Evolutionary conservation across 2,113 vertebrate species (phyloP), one percentile per base, ranked within the genome.

Genomic region (Himantopus leucocephalus): DNA sequence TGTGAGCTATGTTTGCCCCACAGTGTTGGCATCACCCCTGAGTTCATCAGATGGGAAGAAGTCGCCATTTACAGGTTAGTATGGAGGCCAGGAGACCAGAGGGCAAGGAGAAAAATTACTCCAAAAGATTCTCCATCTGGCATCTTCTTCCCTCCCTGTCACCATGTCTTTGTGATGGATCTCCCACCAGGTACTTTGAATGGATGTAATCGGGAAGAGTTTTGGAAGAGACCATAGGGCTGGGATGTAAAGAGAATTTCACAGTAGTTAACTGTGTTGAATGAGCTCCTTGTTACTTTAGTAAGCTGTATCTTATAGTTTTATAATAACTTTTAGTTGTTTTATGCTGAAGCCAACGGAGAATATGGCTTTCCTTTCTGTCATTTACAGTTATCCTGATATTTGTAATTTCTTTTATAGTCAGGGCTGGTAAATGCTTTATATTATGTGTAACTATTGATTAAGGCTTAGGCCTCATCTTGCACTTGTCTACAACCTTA

Each of bases 1-100:
- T 53, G 39, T 72, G 52, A 85, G 21, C 18, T 75, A 7, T 34
- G 5, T 66, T 84, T 80, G n/a, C 9, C 32, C 6, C 9, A 34
- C 0, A 2, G 39, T 35, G 6, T 14, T 48, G 17, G 5, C 8
- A 24, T 8, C 71, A 17, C 3, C 8, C 10, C 13, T 6, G 15
- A 71, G 15, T 27, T 80, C 32, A 43, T 43, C 9, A 59, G 14
- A 6, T 23, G 13, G 9, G 7, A 80, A 34, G 18, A 71, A 66
- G 27, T 76, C 21, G 47, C 14, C 13, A 27, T 75, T 70, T 47
- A 23, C 23, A 21, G 23, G 4, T 37, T 20, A 53, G 8, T 15
- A 29, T 32, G 30, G 45, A 48, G 15, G 12, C 6, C n/a, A 39
- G 16, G n/a, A 60, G 2, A 80, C 10, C 35, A 81, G 60, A 79